Evolutionary conservation across 2,888 invertebrate genomes (phyloP).

Genomic region (Lasioglossum zephyrum): DNA sequence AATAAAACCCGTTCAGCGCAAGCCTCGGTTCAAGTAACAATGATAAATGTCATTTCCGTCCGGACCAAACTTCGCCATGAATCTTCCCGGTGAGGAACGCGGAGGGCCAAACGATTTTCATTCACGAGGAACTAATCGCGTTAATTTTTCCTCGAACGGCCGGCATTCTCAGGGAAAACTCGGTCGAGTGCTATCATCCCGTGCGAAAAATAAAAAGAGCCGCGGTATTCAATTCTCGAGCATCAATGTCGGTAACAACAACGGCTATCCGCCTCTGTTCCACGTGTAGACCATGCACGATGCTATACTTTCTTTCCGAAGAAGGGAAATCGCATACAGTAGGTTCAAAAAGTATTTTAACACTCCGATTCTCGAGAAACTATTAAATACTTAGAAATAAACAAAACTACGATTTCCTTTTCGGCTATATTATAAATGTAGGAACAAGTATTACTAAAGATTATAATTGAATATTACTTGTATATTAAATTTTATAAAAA

Average conservation of each 20-base stretch:
- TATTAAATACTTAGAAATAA: not conserved
- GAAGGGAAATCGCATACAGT: not conserved
- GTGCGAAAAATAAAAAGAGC: slow-evolving; percentile 38
- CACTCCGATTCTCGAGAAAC: not conserved
- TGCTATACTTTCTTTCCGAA: slow-evolving; percentile 22
- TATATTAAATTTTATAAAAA: too few relatives aligned
- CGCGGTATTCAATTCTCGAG: slow-evolving; percentile 47
- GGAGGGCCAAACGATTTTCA: not conserved
- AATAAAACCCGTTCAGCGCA: slow-evolving; percentile 9
- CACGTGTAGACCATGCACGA: slow-evolving; percentile 37
- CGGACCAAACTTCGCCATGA: not conserved
- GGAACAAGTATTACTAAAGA: too few relatives aligned
- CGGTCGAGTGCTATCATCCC: not conserved
- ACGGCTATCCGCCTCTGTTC: slow-evolving; percentile 61
- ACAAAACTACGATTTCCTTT: too few relatives aligned
- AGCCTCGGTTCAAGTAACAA: not conserved
- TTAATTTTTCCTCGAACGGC: slow-evolving; percentile 29
- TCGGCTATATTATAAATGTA: too few relatives aligned
- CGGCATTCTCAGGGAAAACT: not conserved
- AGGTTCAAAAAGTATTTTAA: not conserved
- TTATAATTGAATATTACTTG: too few relatives aligned
- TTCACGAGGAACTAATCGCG: slow-evolving; percentile 22
- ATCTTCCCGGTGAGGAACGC: slow-evolving; percentile 12
- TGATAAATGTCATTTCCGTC: slow-evolving; percentile 9
- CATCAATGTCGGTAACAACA: slow-evolving; percentile 65